Evolutionary conservation across 1,140 invertebrate genomes (phyloP).

Genomic region (Delia radicum): DNA sequence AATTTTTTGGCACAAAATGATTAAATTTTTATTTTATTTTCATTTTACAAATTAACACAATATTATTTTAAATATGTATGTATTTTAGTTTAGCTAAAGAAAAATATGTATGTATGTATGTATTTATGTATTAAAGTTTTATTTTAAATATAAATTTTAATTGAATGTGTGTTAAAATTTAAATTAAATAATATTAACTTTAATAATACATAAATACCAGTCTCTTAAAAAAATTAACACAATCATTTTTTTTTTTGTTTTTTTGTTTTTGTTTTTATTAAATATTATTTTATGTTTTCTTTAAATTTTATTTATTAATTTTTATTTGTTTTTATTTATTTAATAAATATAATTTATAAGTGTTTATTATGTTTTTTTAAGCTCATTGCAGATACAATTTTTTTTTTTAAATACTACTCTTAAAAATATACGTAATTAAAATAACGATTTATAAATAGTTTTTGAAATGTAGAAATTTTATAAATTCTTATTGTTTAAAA

Average conservation of each 20-base stretch:
- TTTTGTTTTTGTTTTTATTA: not conserved
- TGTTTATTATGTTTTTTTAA: constrained; percentile 8
- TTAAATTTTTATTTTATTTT: no score
- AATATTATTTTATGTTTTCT: not conserved
- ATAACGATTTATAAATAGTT: not conserved
- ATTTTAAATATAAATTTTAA: not conserved
- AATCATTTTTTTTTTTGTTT: not conserved
- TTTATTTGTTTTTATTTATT: not conserved
- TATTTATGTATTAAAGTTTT: not conserved
- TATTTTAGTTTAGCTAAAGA: not conserved
- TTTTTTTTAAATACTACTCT: not conserved
- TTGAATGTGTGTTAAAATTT: not conserved
- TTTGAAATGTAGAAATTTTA: constrained; percentile 11
- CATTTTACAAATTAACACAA: no score
- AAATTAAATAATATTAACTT: not conserved
- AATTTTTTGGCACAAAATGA: constrained; percentile 16
- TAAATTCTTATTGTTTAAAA: not conserved
- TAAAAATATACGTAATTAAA: not conserved
- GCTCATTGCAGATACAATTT: constrained; percentile 26
- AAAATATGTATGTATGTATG: not conserved
- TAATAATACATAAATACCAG: constrained; percentile 17
- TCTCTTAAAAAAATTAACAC: constrained; percentile 22
- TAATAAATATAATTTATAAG: constrained; percentile 13
- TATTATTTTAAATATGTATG: constrained; percentile 11
- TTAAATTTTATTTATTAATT: not conserved